Conservation (phyloP, 1,140 invertebrate species). For the Charaxes varanes region DNA sequence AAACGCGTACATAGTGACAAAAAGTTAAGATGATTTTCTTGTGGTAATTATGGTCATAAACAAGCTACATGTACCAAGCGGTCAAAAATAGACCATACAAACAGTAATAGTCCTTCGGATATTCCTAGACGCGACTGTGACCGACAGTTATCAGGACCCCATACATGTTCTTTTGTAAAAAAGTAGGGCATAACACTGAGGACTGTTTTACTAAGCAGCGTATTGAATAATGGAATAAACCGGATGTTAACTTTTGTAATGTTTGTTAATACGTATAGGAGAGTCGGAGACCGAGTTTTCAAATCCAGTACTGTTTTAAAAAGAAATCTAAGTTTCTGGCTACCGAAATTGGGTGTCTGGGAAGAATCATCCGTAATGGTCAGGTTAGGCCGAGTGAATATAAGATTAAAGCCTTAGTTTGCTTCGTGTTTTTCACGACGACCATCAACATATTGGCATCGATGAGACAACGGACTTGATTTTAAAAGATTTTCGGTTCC, state of each 20-base stretch:
- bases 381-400: constrained; percentile 13
- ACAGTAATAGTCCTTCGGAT: too few species aligned
- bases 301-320: constrained; percentile 35
- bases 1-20: background rate
- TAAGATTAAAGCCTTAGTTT: constrained; percentile 16
- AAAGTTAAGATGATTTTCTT: background rate
- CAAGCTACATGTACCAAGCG: background rate
- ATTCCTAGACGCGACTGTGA: too few species aligned
- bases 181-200: background rate
- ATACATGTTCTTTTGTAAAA: background rate
- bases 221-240: background rate
- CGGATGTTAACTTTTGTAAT: background rate
- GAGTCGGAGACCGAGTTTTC: constrained; percentile 32
- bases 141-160: too few species aligned
- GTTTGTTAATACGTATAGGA: constrained; percentile 10
- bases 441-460: constrained; percentile 8
- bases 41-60: background rate
- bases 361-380: constrained; percentile 9
- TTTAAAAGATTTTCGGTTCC: constrained; percentile 16
- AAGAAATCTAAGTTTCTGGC: constrained; percentile 17
- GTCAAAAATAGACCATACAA: too few species aligned
- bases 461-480: constrained; percentile 13
- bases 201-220: background rate
- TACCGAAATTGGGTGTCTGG: constrained; percentile 13
- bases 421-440: constrained; percentile 10